Conservation (phyloP, 1,140 invertebrate genomes). For the Tyrophagus putrescentiae region DNA sequence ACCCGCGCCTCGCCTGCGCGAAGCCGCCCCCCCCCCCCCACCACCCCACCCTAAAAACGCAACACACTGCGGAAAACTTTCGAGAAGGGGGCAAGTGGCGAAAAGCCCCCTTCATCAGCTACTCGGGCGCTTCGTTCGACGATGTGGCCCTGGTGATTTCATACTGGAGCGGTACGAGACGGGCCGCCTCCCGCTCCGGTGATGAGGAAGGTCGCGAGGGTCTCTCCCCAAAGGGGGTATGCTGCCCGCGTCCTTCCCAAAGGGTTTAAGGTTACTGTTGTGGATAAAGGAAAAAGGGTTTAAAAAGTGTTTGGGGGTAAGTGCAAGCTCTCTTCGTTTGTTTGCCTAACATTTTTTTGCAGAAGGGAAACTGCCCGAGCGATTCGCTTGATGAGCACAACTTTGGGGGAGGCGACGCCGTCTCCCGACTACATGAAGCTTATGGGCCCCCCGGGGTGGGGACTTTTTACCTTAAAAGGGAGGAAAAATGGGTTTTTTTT, state of each 20-base stretch:
- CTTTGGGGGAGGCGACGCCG: slow-evolving; percentile 48
- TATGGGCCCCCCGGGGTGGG: slow-evolving; percentile 49
- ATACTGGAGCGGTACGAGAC: slow-evolving; percentile 49
- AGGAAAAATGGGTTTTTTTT: slow-evolving; percentile 4
- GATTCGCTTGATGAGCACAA: slow-evolving; percentile 47
- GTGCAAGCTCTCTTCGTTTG: background rate
- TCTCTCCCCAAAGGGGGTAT: slow-evolving; percentile 38
- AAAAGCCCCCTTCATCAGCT: slow-evolving; percentile 28
- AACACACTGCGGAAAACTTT: slow-evolving; percentile 21
- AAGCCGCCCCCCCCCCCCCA: no score
- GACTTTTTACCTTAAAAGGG: slow-evolving; percentile 46
- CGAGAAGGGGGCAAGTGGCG: background rate
- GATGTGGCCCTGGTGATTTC: slow-evolving; percentile 53
- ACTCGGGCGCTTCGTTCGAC: slow-evolving; percentile 21
- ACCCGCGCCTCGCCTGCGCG: no score
- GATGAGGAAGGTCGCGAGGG: slow-evolving; percentile 44
- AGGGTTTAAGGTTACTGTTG: slow-evolving; percentile 50
- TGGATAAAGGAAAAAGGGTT: background rate
- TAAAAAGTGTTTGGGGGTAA: background rate
- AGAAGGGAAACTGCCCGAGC: slow-evolving; percentile 49
- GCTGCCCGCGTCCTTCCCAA: slow-evolving; percentile 56
- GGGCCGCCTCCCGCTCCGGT: slow-evolving; percentile 42
- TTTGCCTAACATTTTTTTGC: slow-evolving; percentile 23
- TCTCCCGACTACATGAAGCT: slow-evolving; percentile 54
- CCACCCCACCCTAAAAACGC: no score